Evolutionary conservation across 2,888 invertebrate genomes (phyloP).

Genomic region (Macaria notata): DNA sequence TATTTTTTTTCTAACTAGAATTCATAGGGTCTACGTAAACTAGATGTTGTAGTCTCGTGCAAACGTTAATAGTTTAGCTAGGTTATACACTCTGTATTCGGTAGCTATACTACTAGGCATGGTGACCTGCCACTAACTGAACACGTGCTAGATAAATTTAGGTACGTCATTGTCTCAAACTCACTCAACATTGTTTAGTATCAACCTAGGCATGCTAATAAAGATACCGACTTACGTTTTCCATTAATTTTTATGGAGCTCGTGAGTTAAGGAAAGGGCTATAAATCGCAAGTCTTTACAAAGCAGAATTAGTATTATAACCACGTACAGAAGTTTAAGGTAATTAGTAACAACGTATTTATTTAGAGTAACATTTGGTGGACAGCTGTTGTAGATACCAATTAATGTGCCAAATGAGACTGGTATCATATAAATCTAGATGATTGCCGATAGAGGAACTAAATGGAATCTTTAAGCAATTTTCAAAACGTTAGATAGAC

Average conservation of each 20-base stretch:
- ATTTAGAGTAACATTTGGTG: background rate
- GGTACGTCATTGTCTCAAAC: slow-evolving; percentile 12
- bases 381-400: no score
- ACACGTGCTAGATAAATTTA: slow-evolving; percentile 15
- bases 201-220: slow-evolving; percentile 21
- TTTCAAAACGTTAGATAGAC: no score
- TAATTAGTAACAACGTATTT: background rate
- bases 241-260: slow-evolving; percentile 20
- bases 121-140: background rate
- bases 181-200: slow-evolving; percentile 10
- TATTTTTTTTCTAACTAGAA: no score
- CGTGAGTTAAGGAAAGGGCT: slow-evolving; percentile 2
- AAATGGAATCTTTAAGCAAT: no score
- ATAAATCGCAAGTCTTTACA: slow-evolving; percentile 8
- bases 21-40: no score
- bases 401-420: no score
- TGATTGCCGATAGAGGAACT: no score
- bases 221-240: slow-evolving; percentile 16
- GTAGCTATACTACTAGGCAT: background rate
- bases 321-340: background rate
- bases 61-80: no score
- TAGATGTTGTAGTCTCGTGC: no score
- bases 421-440: no score
- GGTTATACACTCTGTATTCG: no score
- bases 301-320: slow-evolving; percentile 9